phyloP scores from a whole-genome alignment of 2,888 invertebrate genomes.

The Thyatira batis region DNA sequence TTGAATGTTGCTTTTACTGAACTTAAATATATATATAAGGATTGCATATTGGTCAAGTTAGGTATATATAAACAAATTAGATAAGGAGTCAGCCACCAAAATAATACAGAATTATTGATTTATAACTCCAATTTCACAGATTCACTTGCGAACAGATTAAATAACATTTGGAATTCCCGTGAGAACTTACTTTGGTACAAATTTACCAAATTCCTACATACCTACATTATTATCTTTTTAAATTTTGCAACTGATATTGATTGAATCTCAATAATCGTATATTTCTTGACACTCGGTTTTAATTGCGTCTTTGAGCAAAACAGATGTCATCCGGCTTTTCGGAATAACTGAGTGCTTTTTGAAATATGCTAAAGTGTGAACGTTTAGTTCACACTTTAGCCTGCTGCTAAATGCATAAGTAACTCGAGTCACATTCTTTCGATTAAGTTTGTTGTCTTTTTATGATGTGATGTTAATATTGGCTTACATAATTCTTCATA shows the following conservation, averaged over 20 bases:
- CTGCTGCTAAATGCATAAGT: not conserved
- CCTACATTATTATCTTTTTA: not conserved
- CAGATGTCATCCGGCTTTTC: slow-evolving; percentile 4
- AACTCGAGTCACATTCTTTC: not conserved
- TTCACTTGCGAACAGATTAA: too few relatives aligned
- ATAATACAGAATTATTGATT: too few relatives aligned
- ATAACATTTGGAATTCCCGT: too few relatives aligned
- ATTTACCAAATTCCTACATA: not conserved
- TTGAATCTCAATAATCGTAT: not conserved
- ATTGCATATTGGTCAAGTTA: too few relatives aligned
- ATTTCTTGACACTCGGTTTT: not conserved
- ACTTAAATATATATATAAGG: not conserved
- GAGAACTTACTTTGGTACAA: not conserved
- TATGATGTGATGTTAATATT: too few relatives aligned
- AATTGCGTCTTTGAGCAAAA: not conserved
- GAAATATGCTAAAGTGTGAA: too few relatives aligned
- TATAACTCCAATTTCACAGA: too few relatives aligned
- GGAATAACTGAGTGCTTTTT: not conserved
- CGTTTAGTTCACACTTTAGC: not conserved
- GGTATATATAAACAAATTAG: not conserved
- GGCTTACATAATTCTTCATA: too few relatives aligned
- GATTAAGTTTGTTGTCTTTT: not conserved
- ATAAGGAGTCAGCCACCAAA: too few relatives aligned
- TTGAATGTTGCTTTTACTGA: not conserved
- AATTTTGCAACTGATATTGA: not conserved